These are phyloP conservation scores for Acanthornis magna DNA, from an alignment of 2,797 vertebrate genomes.

Conservation along the genomic window DNA sequence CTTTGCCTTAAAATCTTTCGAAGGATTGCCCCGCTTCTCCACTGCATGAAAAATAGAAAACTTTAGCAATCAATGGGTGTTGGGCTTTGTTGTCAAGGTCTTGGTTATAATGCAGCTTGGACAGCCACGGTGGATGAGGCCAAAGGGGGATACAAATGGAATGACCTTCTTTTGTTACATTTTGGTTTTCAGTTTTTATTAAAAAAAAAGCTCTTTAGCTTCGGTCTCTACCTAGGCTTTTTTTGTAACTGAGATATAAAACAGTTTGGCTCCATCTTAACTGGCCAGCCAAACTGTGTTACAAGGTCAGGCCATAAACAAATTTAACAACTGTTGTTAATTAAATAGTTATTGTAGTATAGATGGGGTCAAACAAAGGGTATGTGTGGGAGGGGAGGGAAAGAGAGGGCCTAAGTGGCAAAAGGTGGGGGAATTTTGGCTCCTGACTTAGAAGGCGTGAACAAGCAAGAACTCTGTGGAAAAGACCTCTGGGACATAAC, in stretches of 20 bases:
- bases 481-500: conserved; percentile 26
- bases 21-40: neutral
- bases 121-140: neutral
- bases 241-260: conserved; percentile 25
- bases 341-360: conserved; percentile 76
- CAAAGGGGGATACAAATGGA: neutral
- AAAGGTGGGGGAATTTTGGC: conserved; percentile 30
- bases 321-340: conserved; percentile 74
- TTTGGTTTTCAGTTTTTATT: neutral
- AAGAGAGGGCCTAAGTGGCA: conserved; percentile 46
- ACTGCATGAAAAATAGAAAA: neutral
- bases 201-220: neutral
- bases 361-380: conserved; percentile 64
- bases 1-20: neutral
- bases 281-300: conserved; percentile 50
- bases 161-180: neutral
- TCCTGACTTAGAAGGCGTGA: conserved; percentile 36
- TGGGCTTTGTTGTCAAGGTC: neutral
- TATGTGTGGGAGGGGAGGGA: conserved; percentile 41
- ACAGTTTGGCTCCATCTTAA: conserved; percentile 42
- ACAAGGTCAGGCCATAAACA: conserved; percentile 69
- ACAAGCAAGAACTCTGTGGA: conserved; percentile 46
- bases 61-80: neutral
- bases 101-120: neutral
- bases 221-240: neutral